Base-by-base conservation (phyloP, 92 coral and sea anemone species). In the Parazoanthus atlanticus region DNA sequence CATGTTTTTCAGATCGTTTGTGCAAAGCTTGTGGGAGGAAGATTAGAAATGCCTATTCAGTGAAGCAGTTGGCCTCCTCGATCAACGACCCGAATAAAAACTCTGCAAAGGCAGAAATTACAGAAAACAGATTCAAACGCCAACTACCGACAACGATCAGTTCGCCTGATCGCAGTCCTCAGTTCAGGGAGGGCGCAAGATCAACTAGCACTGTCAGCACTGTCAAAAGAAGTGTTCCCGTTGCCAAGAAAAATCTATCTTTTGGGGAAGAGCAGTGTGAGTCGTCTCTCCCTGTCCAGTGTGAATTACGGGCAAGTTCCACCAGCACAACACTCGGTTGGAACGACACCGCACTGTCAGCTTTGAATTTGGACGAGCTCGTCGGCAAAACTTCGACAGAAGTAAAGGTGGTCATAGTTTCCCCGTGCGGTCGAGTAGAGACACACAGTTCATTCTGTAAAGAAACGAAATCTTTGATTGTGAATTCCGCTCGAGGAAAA, bases 11-110 rank as follows among this genome's bases (percentile, higher is more conserved):
- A 49, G 74, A 33, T 34, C 87, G 83, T 2, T 88, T 91, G 46
- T 91, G 91, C 80, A 52, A 88, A 58, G 69, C 78, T 65, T 88
- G 93, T 77, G 88, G 82, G 49, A 83, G 91, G 28, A 91, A 88
- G 52, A 43, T 88, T 4, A 41, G 89, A 40, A 82, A 88, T 13
- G 86, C 81, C 11, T 9, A 54, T 54, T n/a, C n/a, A n/a, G n/a
- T n/a, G n/a, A n/a, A n/a, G n/a, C n/a, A n/a, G n/a, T n/a, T n/a
- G n/a, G n/a, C n/a, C n/a, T n/a, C n/a, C n/a, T n/a, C n/a, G n/a
- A n/a, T n/a, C n/a, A n/a, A n/a, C n/a, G n/a, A n/a, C n/a, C n/a
- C n/a, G n/a, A n/a, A n/a, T n/a, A n/a, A n/a, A n/a, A n/a, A n/a
- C n/a, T n/a, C n/a, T n/a, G n/a, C n/a, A n/a, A n/a, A n/a, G n/a